Conservation (phyloP, 2,797 vertebrate genomes). For the Coccyzus lansbergi region DNA sequence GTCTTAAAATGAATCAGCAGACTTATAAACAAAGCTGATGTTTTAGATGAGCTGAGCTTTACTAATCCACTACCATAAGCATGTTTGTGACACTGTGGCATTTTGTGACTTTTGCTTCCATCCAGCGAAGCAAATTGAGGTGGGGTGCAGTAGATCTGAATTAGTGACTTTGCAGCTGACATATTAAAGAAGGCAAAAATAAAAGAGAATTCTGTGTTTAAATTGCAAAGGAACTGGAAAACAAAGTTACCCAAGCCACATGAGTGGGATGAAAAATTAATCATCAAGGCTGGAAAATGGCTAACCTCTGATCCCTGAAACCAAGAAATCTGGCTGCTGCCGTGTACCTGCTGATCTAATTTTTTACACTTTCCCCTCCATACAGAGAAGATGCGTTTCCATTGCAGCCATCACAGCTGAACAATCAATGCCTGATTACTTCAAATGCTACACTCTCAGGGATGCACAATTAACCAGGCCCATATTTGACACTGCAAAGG, state of each 20-base stretch:
- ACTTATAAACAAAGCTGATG: not conserved
- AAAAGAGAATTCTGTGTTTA: not conserved
- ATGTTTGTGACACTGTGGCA: not conserved
- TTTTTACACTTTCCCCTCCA: constrained; percentile 10
- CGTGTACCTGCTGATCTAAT: constrained; percentile 34
- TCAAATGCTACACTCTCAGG: constrained; percentile 30
- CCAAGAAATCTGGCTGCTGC: not conserved
- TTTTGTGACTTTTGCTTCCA: not conserved
- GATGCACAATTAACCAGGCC: constrained; percentile 31
- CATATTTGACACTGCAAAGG: not conserved
- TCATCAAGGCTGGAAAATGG: constrained; percentile 41
- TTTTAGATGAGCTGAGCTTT: not conserved
- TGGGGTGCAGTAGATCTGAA: not conserved
- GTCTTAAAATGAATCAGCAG: not conserved
- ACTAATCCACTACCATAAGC: not conserved
- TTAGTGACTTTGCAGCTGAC: not conserved
- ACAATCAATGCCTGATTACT: constrained; percentile 50
- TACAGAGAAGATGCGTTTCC: not conserved
- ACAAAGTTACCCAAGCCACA: not conserved
- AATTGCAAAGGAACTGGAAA: not conserved
- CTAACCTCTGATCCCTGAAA: constrained; percentile 45
- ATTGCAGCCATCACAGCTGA: not conserved
- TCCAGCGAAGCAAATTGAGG: not conserved
- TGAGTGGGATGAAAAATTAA: constrained; percentile 33
- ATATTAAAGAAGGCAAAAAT: not conserved